Conservation (phyloP, 2,113 vertebrate genomes). For the Steatornis caripensis region DNA sequence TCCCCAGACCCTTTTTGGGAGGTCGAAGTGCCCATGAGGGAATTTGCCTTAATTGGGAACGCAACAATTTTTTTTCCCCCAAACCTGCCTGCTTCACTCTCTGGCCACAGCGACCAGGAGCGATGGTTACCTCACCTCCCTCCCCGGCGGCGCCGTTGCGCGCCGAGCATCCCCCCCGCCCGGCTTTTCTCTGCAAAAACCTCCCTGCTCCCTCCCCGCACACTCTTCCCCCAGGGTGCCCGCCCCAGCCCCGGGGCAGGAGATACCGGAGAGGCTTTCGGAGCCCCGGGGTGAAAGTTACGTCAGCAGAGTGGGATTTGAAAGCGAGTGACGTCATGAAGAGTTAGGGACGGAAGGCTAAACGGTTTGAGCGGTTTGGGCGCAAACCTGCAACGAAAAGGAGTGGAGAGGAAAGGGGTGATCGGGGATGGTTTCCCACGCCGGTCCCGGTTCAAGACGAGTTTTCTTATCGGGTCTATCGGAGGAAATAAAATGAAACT, state of each 20-base stretch:
- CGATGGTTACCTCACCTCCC: not conserved
- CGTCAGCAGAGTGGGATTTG: not conserved
- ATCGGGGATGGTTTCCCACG: not conserved
- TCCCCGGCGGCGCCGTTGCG: not conserved
- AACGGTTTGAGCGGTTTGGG: not conserved
- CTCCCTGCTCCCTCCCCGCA: not conserved
- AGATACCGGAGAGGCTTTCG: not conserved
- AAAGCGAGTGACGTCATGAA: not conserved
- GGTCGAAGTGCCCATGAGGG: not conserved
- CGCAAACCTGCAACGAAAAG: not conserved
- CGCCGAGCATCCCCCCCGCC: not conserved
- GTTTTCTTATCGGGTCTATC: slow-evolving; percentile 6
- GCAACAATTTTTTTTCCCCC: fast-evolving
- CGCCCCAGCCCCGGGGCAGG: not conserved
- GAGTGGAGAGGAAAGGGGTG: not conserved
- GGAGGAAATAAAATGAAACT: slow-evolving; percentile 21
- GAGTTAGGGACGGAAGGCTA: not conserved
- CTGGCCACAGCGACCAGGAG: not conserved
- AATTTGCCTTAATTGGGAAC: not conserved
- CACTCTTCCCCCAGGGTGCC: too few relatives aligned
- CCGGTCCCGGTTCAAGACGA: not conserved
- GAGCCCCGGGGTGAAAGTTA: not conserved
- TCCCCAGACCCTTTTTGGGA: not conserved
- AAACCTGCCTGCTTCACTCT: not conserved
- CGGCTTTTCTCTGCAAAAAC: not conserved